Evolutionary conservation across 2,797 vertebrate genomes (phyloP).

Genomic region (Meda fulgida): DNA sequence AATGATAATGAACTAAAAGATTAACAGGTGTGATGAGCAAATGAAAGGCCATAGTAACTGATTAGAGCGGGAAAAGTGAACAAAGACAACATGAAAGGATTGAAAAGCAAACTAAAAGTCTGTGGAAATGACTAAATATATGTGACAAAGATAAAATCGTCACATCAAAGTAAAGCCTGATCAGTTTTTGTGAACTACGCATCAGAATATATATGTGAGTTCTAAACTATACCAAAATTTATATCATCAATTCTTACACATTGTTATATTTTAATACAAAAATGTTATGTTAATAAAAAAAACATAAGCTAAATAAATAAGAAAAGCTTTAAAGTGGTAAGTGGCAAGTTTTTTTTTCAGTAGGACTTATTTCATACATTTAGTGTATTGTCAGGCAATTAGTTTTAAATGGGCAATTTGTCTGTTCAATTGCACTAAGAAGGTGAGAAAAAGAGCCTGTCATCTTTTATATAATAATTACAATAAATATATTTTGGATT

Average conservation of each 20-base stretch:
- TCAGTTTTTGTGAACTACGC: not conserved
- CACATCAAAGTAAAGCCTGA: not conserved
- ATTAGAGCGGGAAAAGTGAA: no score
- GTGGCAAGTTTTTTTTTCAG: not conserved
- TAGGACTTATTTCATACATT: not conserved
- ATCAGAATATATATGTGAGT: not conserved
- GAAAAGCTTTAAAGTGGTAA: not conserved
- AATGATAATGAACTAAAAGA: no score
- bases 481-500: not conserved
- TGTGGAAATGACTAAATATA: no score
- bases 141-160: not conserved
- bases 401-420: not conserved
- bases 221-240: not conserved
- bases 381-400: not conserved
- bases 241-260: not conserved
- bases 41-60: no score
- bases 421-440: not conserved
- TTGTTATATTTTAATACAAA: not conserved
- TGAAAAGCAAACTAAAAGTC: no score
- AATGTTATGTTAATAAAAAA: not conserved
- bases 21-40: no score
- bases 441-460: not conserved
- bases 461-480: not conserved
- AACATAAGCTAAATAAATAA: not conserved
- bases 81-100: no score